Evolutionary conservation across 2,888 invertebrate genomes (phyloP).

Genomic region (Eupithecia centaureata): DNA sequence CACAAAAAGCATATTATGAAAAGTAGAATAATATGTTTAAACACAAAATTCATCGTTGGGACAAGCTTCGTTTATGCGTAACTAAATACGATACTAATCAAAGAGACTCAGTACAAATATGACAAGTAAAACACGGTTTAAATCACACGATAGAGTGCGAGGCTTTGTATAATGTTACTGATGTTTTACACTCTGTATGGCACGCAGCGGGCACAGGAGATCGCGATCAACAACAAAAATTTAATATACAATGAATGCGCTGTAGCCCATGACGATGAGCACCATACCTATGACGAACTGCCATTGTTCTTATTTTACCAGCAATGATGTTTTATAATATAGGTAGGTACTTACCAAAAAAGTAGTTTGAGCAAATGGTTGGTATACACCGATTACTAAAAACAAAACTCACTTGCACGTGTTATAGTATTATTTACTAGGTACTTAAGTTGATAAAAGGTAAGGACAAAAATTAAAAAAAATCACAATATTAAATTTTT

Average conservation of each 20-base stretch:
- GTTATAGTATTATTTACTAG: neutral
- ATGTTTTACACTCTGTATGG: constrained; percentile 55
- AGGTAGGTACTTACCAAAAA: neutral
- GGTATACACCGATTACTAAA: neutral
- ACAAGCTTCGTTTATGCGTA: neutral
- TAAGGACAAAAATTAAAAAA: neutral
- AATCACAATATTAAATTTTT: neutral
- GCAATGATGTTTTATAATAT: constrained; percentile 37
- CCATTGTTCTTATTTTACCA: constrained; percentile 74
- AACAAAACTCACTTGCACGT: constrained; percentile 9
- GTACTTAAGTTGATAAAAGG: neutral
- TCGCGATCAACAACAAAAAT: constrained; percentile 65
- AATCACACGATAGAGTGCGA: constrained; percentile 16
- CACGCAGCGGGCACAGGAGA: constrained; percentile 34
- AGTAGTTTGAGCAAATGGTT: neutral
- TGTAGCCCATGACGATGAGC: constrained; percentile 70
- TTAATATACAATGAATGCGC: constrained; percentile 76
- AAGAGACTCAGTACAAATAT: neutral
- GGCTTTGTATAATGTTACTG: constrained; percentile 50
- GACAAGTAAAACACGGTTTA: neutral
- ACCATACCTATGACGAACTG: constrained; percentile 62
- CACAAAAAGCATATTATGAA: constrained; percentile 27
- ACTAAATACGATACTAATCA: neutral
- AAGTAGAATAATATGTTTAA: constrained; percentile 20
- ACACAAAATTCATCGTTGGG: constrained; percentile 10